Conservation (phyloP, 2,888 invertebrate genomes). For the Trissonchulus sp. region DNA sequence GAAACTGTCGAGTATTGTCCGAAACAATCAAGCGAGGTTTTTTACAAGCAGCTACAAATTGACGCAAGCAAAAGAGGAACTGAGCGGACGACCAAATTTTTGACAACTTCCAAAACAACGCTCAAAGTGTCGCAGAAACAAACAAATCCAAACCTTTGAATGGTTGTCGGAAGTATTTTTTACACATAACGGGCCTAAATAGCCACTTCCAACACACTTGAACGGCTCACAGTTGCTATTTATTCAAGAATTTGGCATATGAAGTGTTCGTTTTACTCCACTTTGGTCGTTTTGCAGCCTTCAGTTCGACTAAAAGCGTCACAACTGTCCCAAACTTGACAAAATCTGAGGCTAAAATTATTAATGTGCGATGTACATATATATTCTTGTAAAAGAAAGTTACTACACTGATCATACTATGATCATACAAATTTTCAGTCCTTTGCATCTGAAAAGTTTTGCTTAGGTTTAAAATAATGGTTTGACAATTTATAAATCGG, state of each 20-base stretch:
- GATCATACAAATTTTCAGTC: too few species aligned
- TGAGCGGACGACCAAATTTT: constrained; percentile 43
- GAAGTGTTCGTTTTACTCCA: constrained; percentile 9
- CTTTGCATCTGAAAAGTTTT: too few species aligned
- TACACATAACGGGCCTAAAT: constrained; percentile 51
- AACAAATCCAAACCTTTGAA: constrained; percentile 45
- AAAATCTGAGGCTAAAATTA: too few species aligned
- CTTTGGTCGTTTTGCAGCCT: background rate
- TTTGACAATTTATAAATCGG: too few species aligned
- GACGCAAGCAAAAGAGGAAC: constrained; percentile 46
- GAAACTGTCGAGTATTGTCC: constrained; percentile 54
- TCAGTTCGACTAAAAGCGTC: too few species aligned
- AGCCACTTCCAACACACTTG: constrained; percentile 39
- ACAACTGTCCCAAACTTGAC: too few species aligned
- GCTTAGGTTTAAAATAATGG: too few species aligned
- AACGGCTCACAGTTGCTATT: constrained; percentile 12
- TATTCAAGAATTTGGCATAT: constrained; percentile 11
- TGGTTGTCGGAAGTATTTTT: constrained; percentile 40
- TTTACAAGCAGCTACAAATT: constrained; percentile 49
- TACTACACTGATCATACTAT: too few species aligned
- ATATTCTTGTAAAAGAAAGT: too few species aligned
- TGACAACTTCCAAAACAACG: constrained; percentile 52
- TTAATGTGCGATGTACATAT: too few species aligned
- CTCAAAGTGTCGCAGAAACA: constrained; percentile 52
- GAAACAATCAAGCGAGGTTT: constrained; percentile 46